Base-by-base conservation (phyloP, 2,888 invertebrate species). In the Meganola albula region DNA sequence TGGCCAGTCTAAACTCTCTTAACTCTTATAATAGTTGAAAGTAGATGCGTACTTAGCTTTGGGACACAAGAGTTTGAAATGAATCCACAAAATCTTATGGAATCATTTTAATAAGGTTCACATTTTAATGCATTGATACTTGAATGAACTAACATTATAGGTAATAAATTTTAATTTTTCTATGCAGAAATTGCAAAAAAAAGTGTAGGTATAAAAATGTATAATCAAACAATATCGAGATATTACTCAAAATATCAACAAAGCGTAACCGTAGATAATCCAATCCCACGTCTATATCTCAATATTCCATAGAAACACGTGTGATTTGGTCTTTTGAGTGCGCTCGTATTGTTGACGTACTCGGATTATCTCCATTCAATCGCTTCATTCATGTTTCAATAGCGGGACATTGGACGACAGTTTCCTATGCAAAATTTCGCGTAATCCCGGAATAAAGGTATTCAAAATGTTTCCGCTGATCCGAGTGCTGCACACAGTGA, bases 401-500 rank as follows among this genome's bases (percentile, higher is more conserved):
- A 56, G 58, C 47, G 45, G 66, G 69, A 76, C 70, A 75, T 76
- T 72, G 67, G 76, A 74, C 66, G 76, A 74, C 70, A 71, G 73
- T 66, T 83, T 80, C 84, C 85, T 84, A 85, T 80, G 83, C 83
- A 79, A 82, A 82, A 82, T 78, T 61, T 69, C 62, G 54, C 63
- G 61, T 83, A 82, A 85, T 85, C 82, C 82, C 71, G 73, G 80
- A 75, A 83, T 78, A 84, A 84, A 82, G 73, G 74, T 57, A 59
- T 58, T 55, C 63, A 68, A 69, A 51, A 77, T 75, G 74, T 72
- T 83, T 84, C 83, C 83, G 79, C 64, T 65, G 64, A 56, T 54
- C 46, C 46, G 45, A 44, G 51, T 46, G 52, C 45, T 54, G 55
- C 47, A 53, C 58, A 47, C 52, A 52, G 44, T 37, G 44, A 42